Base-by-base conservation (phyloP, 2,113 vertebrate species). In the Terrapene triunguis region DNA sequence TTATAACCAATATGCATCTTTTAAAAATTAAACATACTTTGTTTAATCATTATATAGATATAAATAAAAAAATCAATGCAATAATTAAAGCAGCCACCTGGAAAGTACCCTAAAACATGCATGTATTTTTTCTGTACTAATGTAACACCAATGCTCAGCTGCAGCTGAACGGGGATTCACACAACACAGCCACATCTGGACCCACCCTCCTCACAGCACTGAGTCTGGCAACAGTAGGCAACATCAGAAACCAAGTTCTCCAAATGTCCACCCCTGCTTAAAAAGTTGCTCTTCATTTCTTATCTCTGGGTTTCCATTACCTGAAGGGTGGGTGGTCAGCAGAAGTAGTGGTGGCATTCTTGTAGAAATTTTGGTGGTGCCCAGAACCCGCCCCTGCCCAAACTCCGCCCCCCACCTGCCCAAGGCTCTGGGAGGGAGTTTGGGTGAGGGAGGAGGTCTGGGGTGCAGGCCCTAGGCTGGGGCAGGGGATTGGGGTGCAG, bases 1-100 rank as follows among this genome's bases (percentile, higher is more conserved):
- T 35, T 4, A 6, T 17, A 51, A 93, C 7, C 42, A 21, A 59
- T 51, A 84, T 5, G 13, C 9, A 14, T 5, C 10, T 4, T 54
- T 55, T 90, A 72, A 80, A 94, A 74, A 12, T 6, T 21, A 93
- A 92, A 32, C 42, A 14, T 82, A 50, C 32, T 80, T 92, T 78
- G 24, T 27, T 47, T 80, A 83, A 80, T 24, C 14, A 5, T 35
- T 12, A 2, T 84, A 4, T 42, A n/a, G 1, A 29, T 32, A 32
- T 53, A 86, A 35, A 44, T 47, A 91, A n/a, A 89, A 76, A 44
- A 78, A 29, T 7, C 11, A 78, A 27, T 29, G 25, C 38, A 44
- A 78, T 78, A 78, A 47, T 47, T 13, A 78, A 78, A 78, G 74
- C 42, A 21, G 29, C 27, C 79, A 51, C 27, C 5, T 81, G 27